These are phyloP conservation scores for Sebastes cheni DNA, from an alignment of 2,797 vertebrate genomes.

Conservation along the genomic window DNA sequence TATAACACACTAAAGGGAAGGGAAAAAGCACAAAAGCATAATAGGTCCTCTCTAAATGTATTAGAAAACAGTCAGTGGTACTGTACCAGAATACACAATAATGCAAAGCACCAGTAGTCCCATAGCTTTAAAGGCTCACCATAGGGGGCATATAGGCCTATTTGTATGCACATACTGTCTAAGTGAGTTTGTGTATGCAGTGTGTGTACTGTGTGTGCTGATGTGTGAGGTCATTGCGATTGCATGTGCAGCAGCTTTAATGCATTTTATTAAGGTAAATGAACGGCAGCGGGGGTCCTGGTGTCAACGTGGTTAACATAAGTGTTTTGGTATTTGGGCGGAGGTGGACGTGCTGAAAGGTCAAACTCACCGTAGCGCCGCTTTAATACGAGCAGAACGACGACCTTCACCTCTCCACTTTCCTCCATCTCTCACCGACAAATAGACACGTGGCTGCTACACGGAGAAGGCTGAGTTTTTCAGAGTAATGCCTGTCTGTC, in stretches of 20 bases:
- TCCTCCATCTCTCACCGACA: slow-evolving; percentile 10
- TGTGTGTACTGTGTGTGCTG: not conserved
- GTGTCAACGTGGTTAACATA: slow-evolving; percentile 55
- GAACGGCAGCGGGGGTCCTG: slow-evolving; percentile 4
- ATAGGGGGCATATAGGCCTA: not conserved
- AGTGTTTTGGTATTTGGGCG: slow-evolving; percentile 54
- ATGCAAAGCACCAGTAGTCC: not conserved
- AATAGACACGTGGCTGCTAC: not conserved
- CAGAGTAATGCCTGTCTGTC: not conserved
- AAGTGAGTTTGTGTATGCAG: slow-evolving; percentile 3
- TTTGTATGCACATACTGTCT: not conserved
- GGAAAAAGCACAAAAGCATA: too few species aligned
- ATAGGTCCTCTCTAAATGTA: not conserved
- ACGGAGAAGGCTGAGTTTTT: not conserved
- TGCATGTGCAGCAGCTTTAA: slow-evolving; percentile 16
- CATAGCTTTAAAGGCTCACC: not conserved
- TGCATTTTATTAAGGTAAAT: slow-evolving; percentile 47
- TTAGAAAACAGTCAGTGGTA: not conserved
- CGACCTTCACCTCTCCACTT: slow-evolving; percentile 31
- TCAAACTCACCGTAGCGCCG: slow-evolving; percentile 27
- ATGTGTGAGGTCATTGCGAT: not conserved
- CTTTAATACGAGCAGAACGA: slow-evolving; percentile 33
- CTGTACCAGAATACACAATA: not conserved
- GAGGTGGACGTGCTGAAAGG: slow-evolving; percentile 58
- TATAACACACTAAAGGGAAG: too few species aligned